Evolutionary conservation across 2,888 invertebrate genomes (phyloP), one percentile per base, ranked within the genome.

Genomic region (Hypsopygia costalis): DNA sequence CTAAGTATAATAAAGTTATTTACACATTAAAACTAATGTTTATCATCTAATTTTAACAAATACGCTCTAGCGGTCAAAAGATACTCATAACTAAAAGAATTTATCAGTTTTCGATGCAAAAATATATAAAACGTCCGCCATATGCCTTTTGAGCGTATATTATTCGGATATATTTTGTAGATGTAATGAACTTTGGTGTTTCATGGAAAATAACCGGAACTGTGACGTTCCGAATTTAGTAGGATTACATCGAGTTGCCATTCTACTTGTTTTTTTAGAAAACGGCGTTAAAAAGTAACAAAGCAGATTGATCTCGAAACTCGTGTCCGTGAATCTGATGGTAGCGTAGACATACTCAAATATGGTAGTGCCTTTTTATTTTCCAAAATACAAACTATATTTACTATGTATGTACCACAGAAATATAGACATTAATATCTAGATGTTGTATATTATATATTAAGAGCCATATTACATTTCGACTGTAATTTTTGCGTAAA

Each of bases 121-220:
- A 88, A 88, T 86, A 87, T 87, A 89, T 89, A 89, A 89, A 88
- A 87, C 83, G 85, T 89, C 89, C 89, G 89, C 89, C 89, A 89
- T 89, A 88, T 87, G 88, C 89, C 82, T 88, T 89, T 85, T 86
- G 85, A 80, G 85, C 80, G 77, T 83, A 72, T 78, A 72, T 69
- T 70, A 72, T 40, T 46, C 67, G 50, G 57, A 52, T 44, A 70
- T 75, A 55, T 70, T 54, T 6, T 36, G 35, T 40, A 43, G 1
- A 11, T 33, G 20, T 25, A 8, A 22, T 5, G 51, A 49, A 46
- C 49, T 40, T 29, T 44, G 33, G 31, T n/a, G 33, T 41, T 45
- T 36, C 31, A 38, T 34, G 36, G 43, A 28, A 35, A 46, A 41
- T 44, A 33, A 41, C 9, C 38, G 38, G 42, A 41, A 34, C 34